Base-by-base conservation (phyloP, 1,140 invertebrate species). In the Drosophila ercepeae region DNA sequence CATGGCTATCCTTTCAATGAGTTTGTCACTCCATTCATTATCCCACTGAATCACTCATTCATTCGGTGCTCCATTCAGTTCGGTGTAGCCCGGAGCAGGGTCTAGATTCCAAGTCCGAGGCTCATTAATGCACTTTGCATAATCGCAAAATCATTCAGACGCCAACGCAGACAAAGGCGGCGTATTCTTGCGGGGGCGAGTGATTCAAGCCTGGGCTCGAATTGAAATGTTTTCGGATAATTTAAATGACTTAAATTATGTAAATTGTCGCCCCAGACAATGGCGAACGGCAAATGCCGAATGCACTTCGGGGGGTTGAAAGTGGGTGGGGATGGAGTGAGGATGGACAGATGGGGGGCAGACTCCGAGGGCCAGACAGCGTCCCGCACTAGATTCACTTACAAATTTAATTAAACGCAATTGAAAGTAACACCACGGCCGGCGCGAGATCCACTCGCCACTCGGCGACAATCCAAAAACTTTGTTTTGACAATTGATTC, bases 321-420 rank as follows among this genome's bases (percentile, higher is more conserved):
- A 11, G 27, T 8, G 1, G 11, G 14, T 25, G 25, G 50, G 9
- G 2, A 36, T 11, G 27, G 41, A 29, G 16, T n/a, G 57, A 23
- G 34, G 44, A 5, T 7, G 4, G 36, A 6, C n/a, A n/a, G n/a
- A n/a, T n/a, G n/a, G n/a, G n/a, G n/a, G n/a, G n/a, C n/a, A n/a
- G n/a, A 16, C 1, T 7, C 34, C 25, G 21, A 42, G 41, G 32
- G 27, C 46, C 64, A 64, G 68, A 65, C 29, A 39, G 41, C 44
- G 39, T 70, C 81, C 78, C 82, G 88, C 88, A 89, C 88, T 84
- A 90, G 89, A 90, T 90, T 90, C 89, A 86, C 89, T 90, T 90
- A 90, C 89, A 90, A 90, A 90, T 90, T 90, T 90, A 90, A 90
- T 90, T 90, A 90, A 90, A 77, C 75, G 86, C 89, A 90, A 90